phyloP scores from a whole-genome alignment of 2,888 invertebrate species.

The Heteropelma amictum region DNA sequence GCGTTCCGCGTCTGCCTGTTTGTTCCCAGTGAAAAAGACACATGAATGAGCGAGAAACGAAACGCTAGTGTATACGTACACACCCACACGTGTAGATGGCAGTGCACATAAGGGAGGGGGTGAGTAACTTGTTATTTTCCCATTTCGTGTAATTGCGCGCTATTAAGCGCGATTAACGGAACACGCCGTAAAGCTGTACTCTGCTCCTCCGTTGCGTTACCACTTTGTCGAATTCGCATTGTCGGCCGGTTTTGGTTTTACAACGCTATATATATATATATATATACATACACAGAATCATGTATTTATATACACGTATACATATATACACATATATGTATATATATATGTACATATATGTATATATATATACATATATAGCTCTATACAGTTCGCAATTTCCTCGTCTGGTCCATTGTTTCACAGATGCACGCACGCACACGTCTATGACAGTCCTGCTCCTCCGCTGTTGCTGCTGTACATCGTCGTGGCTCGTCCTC shows the following conservation, averaged over 20 bases:
- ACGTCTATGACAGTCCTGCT: too few species aligned
- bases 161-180: constrained; percentile 74
- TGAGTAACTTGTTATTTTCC: constrained; percentile 72
- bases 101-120: constrained; percentile 16
- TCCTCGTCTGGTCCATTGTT: constrained; percentile 37
- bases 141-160: constrained; percentile 74
- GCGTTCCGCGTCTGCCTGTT: too few species aligned
- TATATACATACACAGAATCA: too few species aligned
- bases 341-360: too few species aligned
- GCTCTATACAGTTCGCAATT: too few species aligned
- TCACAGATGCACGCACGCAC: not conserved
- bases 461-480: too few species aligned
- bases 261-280: too few species aligned
- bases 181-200: constrained; percentile 63
- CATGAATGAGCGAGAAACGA: too few species aligned
- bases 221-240: constrained; percentile 61
- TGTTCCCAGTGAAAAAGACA: too few species aligned
- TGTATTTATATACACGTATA: not conserved
- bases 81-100: constrained; percentile 46
- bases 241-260: constrained; percentile 33
- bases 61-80: too few species aligned
- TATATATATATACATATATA: too few species aligned
- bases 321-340: constrained; percentile 17
- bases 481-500: too few species aligned
- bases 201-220: constrained; percentile 59